Evolutionary conservation across 2,888 invertebrate genomes (phyloP).

Genomic region (Antheraea assamensis): DNA sequence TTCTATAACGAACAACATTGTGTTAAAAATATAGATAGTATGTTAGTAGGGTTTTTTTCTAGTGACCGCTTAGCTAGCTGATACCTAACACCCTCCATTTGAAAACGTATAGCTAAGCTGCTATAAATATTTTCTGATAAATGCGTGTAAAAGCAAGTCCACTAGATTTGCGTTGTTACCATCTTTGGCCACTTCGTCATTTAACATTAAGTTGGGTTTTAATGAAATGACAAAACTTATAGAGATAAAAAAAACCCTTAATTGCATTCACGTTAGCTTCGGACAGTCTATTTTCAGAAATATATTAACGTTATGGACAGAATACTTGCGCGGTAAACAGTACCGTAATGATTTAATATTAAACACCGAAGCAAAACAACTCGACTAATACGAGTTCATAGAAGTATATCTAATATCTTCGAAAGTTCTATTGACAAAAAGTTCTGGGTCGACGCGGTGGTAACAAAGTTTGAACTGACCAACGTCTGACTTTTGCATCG

Average conservation of each 20-base stretch:
- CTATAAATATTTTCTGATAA: no score
- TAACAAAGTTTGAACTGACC: conserved; percentile 68
- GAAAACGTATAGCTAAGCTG: neutral
- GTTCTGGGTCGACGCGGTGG: conserved; percentile 47
- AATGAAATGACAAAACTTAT: no score
- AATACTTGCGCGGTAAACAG: neutral
- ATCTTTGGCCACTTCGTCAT: no score
- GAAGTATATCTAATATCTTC: conserved; percentile 59
- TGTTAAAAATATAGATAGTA: no score
- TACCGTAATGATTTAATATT: neutral
- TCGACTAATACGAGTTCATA: conserved; percentile 51
- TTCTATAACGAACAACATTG: no score
- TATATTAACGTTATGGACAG: neutral
- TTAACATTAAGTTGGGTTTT: no score
- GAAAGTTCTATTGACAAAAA: conserved; percentile 73
- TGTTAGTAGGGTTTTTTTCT: no score
- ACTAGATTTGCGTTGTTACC: no score
- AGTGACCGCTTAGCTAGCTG: no score
- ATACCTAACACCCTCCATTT: neutral
- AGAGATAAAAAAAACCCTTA: no score
- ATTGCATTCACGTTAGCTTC: neutral
- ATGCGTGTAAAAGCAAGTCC: no score
- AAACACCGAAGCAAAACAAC: conserved; percentile 46
- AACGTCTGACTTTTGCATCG: conserved; percentile 59
- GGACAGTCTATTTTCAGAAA: neutral